Base-by-base conservation (phyloP, 2,888 invertebrate genomes). In the Drosophila mimetica region DNA sequence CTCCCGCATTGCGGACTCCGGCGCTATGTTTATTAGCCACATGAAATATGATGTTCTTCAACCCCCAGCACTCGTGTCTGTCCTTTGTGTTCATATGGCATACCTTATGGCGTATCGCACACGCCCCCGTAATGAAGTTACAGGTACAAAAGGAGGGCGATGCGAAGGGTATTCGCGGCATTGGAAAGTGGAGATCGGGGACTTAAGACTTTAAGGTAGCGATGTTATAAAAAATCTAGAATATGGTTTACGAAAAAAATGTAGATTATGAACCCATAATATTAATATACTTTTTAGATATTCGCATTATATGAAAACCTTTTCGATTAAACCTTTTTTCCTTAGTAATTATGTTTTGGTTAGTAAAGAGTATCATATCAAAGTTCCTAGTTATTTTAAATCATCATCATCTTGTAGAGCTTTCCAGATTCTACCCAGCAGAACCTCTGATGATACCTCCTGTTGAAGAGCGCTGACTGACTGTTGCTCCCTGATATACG, bases 21-120 rank as follows among this genome's bases (percentile, higher is more conserved):
- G 14, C 37, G 70, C 52, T 63, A 77, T 80, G 76, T 86, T 84
- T 83, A 89, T 88, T 89, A 89, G 84, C 79, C 69, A 75, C 77
- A 78, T 90, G 88, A 90, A 90, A 90, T 90, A 90, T 88, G 79
- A 82, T 80, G 66, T 41, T 32, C 28, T 47, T 61, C 70, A 70
- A 46, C 61, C 52, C 41, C 22, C 54, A 13, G 53, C 39, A 39
- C 57, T 41, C 32, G 7, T 25, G 25, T 32, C 46, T 44, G 47
- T 41, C 66, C 84, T 75, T 72, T 71, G 30, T 74, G 84, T 61
- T 74, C 78, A 72, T 59, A 69, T 72, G 71, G 80, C 80, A 84
- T 79, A 72, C 76, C 79, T 79, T 65, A 58, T 69, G 71, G 65
- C 73, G 71, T 50, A 52, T 51, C 50, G 57, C 60, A 53, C 57